Evolutionary conservation across 2,113 vertebrate genomes (phyloP).

Genomic region (Plecturocebus donacophilus): DNA sequence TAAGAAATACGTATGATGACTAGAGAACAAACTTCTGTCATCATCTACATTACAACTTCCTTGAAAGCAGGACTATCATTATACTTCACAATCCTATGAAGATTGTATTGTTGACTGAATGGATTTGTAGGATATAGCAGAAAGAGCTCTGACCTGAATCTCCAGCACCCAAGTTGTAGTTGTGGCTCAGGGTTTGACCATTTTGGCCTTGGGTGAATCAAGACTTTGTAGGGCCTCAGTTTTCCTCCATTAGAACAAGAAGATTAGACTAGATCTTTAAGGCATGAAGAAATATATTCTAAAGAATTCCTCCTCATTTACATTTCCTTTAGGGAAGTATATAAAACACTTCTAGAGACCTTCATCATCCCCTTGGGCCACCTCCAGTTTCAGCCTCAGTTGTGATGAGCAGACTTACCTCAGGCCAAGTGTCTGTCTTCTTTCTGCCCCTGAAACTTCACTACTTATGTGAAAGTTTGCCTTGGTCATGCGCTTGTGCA

Average conservation of each 20-base stretch:
- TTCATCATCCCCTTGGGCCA: background rate
- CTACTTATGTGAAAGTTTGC: background rate
- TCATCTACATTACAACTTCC: constrained; percentile 32
- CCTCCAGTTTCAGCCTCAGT: background rate
- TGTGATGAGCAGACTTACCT: background rate
- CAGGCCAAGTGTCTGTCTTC: background rate
- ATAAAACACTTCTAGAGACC: background rate
- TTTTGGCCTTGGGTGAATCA: background rate
- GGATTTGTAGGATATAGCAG: background rate
- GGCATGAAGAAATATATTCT: background rate
- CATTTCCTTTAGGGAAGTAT: background rate
- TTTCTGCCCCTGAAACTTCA: background rate
- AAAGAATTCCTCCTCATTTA: background rate
- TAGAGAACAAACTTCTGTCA: constrained; percentile 17
- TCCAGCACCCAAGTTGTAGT: background rate
- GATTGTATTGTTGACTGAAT: background rate
- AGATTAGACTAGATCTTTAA: constrained; percentile 9
- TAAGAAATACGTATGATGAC: constrained; percentile 10
- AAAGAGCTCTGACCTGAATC: background rate
- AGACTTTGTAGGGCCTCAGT: background rate
- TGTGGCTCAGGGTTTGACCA: background rate
- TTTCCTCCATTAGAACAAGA: background rate
- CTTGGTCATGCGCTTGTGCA: background rate
- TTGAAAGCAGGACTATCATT: constrained; percentile 10
- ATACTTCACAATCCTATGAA: background rate